Base-by-base conservation (phyloP, 2,113 vertebrate genomes). In the Heliornis fulica region DNA sequence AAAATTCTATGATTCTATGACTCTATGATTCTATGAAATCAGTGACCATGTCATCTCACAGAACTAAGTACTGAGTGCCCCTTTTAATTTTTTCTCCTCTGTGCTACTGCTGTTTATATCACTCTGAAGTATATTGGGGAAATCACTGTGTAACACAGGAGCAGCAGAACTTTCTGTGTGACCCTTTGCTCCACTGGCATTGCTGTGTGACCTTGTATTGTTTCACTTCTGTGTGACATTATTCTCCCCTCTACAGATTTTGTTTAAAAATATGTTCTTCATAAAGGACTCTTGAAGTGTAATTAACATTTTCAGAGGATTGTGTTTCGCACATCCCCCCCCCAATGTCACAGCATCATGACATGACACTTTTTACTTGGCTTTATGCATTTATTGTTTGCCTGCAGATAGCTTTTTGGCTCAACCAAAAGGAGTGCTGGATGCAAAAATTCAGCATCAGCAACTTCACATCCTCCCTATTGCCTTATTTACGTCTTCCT, bases 391-490 rank as follows among this genome's bases (percentile, higher is more conserved):
- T 88, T 95, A 68, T n/a, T 94, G 41, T 88, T 94, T 86, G 64
- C 81, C 76, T 50, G 8, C 54, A 83, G 83, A 95, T 80, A 92
- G 71, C 32, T 63, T 89, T 88, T 93, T 96, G 91, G 87, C 91
- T 88, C 75, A 86, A 51, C 15, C 19, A 46, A 61, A 74, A 91
- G 54, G 59, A 88, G 28, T n/a, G 23, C 43, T 96, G 93, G 93
- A 88, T 76, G 36, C 38, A 88, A 91, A 94, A 90, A 48, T 29
- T 78, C 64, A 23, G 46, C 32, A 65, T 96, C 92, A 95, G 92
- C 92, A 95, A 50, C n/a, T 89, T 87, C 14, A 36, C 83, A 54
- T 90, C 64, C 71, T 94, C 43, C 79, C 54, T 87, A 12, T 48
- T 83, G 69, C 70, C 57, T 91, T 93, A 54, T 92, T 95, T 83